Percentiles rank a stretch among this genome's conserved stretches.
phyloP scores from a whole-genome alignment of 2,113 vertebrate species.

The Alexandromys fortis region DNA sequence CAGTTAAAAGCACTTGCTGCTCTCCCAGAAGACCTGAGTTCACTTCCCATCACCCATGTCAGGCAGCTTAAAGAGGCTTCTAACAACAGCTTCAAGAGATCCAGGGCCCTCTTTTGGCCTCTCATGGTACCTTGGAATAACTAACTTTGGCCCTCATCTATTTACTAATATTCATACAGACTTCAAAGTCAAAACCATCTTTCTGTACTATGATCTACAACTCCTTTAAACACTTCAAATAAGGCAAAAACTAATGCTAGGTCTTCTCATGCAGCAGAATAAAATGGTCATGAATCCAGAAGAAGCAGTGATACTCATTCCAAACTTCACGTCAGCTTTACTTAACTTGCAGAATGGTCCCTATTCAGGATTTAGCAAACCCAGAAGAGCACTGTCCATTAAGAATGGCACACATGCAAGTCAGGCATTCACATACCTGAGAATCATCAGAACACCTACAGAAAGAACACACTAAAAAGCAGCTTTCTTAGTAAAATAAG shows the following conservation, averaged over 20 bases:
- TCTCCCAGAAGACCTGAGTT: background rate
- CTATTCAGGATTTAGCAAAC: background rate
- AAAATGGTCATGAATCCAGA: slow-evolving; percentile 42
- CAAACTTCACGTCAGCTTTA: slow-evolving; percentile 30
- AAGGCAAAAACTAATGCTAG: background rate
- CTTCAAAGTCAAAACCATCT: slow-evolving; percentile 36
- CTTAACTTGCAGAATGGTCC: slow-evolving; percentile 10
- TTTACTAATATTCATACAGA: slow-evolving; percentile 11
- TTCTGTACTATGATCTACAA: background rate
- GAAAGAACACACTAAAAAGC: background rate
- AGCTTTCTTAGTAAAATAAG: slow-evolving; percentile 11
- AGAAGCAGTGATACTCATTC: background rate
- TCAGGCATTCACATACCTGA: background rate
- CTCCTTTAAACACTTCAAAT: slow-evolving; percentile 39
- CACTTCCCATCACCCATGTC: background rate
- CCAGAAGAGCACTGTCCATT: background rate
- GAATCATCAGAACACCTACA: background rate
- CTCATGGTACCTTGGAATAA: background rate
- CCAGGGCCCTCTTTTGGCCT: background rate
- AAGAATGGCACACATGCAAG: background rate
- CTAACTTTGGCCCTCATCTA: slow-evolving; percentile 13
- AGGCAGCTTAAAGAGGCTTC: background rate
- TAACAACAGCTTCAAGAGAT: background rate
- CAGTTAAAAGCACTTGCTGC: too few relatives aligned
- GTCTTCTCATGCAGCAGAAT: background rate